These are phyloP conservation scores for Eptatretus burgeri DNA, from an alignment of 2,113 vertebrate species.

Conservation along the genomic window DNA sequence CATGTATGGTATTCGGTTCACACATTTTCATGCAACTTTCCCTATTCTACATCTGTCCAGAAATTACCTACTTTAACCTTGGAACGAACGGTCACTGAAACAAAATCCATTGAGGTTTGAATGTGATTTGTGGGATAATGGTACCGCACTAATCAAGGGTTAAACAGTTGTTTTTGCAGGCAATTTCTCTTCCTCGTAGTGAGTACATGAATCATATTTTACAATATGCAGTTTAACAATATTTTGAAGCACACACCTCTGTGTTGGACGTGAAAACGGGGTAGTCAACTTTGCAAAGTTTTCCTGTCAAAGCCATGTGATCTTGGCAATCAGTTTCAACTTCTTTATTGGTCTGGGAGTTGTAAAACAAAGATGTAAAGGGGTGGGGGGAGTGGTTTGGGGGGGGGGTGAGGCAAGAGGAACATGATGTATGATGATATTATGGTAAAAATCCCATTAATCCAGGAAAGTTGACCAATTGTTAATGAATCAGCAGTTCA, in stretches of 20 bases:
- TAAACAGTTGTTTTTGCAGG: not conserved
- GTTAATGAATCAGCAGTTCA: too few relatives aligned
- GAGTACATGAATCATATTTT: not conserved
- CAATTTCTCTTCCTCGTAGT: not conserved
- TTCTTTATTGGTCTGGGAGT: not conserved
- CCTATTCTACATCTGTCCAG: too few relatives aligned
- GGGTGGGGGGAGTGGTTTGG: too few relatives aligned
- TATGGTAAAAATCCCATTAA: too few relatives aligned
- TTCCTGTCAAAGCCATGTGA: not conserved
- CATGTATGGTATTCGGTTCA: too few relatives aligned
- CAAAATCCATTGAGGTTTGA: not conserved
- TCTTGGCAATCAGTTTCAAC: conserved; percentile 4
- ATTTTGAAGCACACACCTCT: not conserved
- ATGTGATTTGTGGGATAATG: not conserved
- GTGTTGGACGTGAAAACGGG: conserved; percentile 4
- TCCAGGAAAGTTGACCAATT: too few relatives aligned
- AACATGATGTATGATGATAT: too few relatives aligned
- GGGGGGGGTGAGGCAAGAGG: too few relatives aligned
- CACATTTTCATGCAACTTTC: too few relatives aligned
- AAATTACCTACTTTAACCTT: not conserved
- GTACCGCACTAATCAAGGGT: not conserved
- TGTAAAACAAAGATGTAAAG: too few relatives aligned
- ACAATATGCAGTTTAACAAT: not conserved
- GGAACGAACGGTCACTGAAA: not conserved
- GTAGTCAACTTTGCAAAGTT: not conserved